These are phyloP conservation scores for Cheilinus undulatus DNA, from an alignment of 2,113 vertebrate species.

Conservation along the genomic window DNA sequence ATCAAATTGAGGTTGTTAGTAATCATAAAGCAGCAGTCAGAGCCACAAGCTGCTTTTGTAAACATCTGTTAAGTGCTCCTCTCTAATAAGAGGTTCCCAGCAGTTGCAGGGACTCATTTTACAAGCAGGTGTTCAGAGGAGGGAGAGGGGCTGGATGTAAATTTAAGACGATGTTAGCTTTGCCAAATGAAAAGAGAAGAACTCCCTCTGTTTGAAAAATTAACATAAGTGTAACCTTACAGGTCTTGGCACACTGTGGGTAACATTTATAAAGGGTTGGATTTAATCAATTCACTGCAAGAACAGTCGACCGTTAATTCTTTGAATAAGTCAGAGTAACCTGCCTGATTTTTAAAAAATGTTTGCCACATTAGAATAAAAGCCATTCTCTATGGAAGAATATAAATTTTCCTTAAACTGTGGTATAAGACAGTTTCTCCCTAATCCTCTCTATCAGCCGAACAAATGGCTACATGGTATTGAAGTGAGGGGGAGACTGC, in stretches of 20 bases:
- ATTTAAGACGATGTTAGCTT: slow-evolving; percentile 24
- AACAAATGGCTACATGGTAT: slow-evolving; percentile 58
- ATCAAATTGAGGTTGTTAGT: slow-evolving; percentile 17
- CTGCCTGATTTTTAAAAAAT: neutral
- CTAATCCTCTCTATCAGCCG: slow-evolving; percentile 49
- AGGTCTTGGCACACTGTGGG: neutral
- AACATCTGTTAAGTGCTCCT: slow-evolving; percentile 53
- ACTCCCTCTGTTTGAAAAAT: slow-evolving; percentile 8
- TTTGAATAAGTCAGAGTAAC: slow-evolving; percentile 14
- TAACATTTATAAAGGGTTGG: slow-evolving; percentile 21
- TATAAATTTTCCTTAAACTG: slow-evolving; percentile 33
- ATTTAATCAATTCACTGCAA: neutral
- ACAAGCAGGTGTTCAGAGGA: slow-evolving; percentile 55
- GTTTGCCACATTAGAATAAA: too few relatives aligned
- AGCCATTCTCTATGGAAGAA: neutral
- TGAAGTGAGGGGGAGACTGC: slow-evolving; percentile 41
- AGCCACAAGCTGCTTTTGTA: slow-evolving; percentile 20
- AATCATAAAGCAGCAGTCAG: slow-evolving; percentile 14
- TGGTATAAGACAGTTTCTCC: slow-evolving; percentile 33
- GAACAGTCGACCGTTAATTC: neutral
- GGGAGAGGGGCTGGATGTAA: slow-evolving; percentile 10
- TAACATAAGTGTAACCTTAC: slow-evolving; percentile 2
- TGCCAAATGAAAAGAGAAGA: slow-evolving; percentile 21
- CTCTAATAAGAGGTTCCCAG: slow-evolving; percentile 43
- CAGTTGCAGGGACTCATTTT: slow-evolving; percentile 28